phyloP scores from a whole-genome alignment of 2,797 vertebrate genomes.

The Hyperoplus immaculatus region DNA sequence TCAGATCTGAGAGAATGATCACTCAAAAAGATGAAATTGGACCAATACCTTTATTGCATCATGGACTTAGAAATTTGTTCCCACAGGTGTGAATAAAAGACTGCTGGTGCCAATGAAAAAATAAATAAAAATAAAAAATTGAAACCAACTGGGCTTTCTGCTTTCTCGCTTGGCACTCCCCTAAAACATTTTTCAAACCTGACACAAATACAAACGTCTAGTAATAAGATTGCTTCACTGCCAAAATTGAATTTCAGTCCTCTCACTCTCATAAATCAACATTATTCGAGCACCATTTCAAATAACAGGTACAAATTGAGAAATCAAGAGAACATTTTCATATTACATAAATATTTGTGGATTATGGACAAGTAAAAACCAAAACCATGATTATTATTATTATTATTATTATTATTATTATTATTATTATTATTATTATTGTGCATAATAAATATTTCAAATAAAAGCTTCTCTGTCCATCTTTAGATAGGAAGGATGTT shows the following conservation, averaged over 20 bases:
- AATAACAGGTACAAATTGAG: neutral
- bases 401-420: too few species aligned
- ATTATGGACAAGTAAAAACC: neutral
- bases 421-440: too few species aligned
- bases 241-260: slow-evolving; percentile 2
- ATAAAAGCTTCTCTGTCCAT: slow-evolving; percentile 8
- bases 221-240: slow-evolving; percentile 12
- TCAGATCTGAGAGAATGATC: slow-evolving; percentile 47
- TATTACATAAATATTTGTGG: slow-evolving; percentile 1
- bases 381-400: neutral
- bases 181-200: slow-evolving; percentile 7
- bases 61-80: slow-evolving; percentile 37
- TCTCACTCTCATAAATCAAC: slow-evolving; percentile 3
- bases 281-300: neutral
- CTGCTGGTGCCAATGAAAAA: slow-evolving; percentile 27
- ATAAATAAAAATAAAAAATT: slow-evolving; percentile 2
- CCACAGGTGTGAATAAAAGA: slow-evolving; percentile 24
- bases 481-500: neutral
- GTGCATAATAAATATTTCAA: neutral
- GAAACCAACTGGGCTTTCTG: slow-evolving; percentile 22
- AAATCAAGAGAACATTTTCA: slow-evolving; percentile 11
- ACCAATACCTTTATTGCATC: slow-evolving; percentile 39
- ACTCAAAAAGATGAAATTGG: slow-evolving; percentile 30
- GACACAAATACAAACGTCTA: slow-evolving; percentile 11
- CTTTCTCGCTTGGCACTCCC: slow-evolving; percentile 2